Conservation (phyloP, 2,888 invertebrate species). For the Maniola hyperantus region DNA sequence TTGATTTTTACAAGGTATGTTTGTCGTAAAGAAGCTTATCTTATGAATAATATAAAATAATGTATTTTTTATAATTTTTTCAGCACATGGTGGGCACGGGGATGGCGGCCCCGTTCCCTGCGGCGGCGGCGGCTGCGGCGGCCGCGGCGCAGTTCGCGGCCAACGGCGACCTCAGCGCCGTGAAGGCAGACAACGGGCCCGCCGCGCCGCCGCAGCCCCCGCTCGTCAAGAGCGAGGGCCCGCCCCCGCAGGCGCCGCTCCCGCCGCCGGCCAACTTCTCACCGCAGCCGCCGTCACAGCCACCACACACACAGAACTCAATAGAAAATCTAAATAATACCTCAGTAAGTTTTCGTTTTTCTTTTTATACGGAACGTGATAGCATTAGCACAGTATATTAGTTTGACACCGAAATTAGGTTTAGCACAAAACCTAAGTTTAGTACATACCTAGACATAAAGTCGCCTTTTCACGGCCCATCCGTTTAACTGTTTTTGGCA, state of each 20-base stretch:
- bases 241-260: slow-evolving; percentile 70
- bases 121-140: slow-evolving; percentile 84
- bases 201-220: slow-evolving; percentile 68
- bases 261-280: slow-evolving; percentile 76
- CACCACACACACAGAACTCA: slow-evolving; percentile 74
- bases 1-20: too few relatives aligned
- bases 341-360: slow-evolving; percentile 58
- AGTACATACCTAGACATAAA: too few relatives aligned
- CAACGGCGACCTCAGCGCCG: slow-evolving; percentile 80
- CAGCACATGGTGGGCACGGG: slow-evolving; percentile 98
- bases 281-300: slow-evolving; percentile 70
- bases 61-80: slow-evolving; percentile 55
- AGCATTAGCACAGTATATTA: too few relatives aligned
- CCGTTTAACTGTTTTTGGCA: too few relatives aligned
- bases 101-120: slow-evolving; percentile 89
- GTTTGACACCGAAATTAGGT: too few relatives aligned
- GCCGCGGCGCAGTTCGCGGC: slow-evolving; percentile 84
- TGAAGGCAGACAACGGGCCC: slow-evolving; percentile 73
- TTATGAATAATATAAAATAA: too few relatives aligned
- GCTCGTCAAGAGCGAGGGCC: slow-evolving; percentile 81
- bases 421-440: too few relatives aligned
- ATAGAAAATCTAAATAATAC: slow-evolving; percentile 83
- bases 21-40: too few relatives aligned
- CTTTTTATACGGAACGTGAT: neutral
- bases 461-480: too few relatives aligned